These are phyloP conservation scores for Galendromus occidentalis DNA, from an alignment of 1,140 invertebrate genomes.

Conservation along the genomic window DNA sequence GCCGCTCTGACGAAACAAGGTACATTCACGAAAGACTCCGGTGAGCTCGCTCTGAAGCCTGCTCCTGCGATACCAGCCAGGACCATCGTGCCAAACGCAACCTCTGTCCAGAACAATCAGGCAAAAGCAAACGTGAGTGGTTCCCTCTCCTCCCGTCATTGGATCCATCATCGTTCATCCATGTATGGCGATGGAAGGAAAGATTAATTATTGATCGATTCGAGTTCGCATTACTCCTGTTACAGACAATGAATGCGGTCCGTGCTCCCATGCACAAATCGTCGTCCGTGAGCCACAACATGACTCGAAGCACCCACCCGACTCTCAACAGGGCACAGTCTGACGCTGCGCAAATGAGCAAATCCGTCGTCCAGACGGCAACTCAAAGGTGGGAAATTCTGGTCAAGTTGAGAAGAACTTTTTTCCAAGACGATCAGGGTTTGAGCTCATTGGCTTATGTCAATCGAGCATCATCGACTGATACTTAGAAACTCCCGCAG, in stretches of 20 bases:
- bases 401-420: background rate
- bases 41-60: background rate
- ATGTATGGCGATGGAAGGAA: too few species aligned
- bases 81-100: slow-evolving; percentile 7
- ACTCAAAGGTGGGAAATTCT: too few species aligned
- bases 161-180: too few species aligned
- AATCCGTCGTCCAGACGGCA: background rate
- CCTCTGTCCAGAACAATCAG: background rate
- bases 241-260: too few species aligned
- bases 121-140: too few species aligned
- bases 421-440: background rate
- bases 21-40: slow-evolving; percentile 3
- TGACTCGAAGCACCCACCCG: background rate
- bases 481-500: background rate
- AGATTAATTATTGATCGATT: too few species aligned
- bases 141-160: too few species aligned
- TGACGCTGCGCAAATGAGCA: background rate
- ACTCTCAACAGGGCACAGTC: slow-evolving; percentile 1
- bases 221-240: too few species aligned
- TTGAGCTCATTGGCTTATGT: background rate
- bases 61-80: background rate
- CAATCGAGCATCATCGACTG: background rate
- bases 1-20: background rate
- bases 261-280: background rate
- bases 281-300: background rate